These are phyloP conservation scores for Autographa gamma DNA, from an alignment of 2,888 invertebrate genomes.

Conservation along the genomic window DNA sequence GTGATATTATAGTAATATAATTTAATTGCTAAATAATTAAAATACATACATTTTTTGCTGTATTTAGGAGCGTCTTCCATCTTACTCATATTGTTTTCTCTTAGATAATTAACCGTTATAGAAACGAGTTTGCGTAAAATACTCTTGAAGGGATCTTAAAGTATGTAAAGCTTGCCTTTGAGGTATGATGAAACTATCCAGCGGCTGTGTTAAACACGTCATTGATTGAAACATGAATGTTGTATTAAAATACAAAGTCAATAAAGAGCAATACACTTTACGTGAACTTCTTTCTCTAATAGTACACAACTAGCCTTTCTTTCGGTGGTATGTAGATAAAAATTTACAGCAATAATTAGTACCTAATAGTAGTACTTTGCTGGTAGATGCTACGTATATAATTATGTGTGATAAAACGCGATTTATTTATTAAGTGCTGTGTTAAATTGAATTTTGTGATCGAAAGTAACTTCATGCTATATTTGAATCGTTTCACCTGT, in stretches of 20 bases:
- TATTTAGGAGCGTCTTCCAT: slow-evolving; percentile 89
- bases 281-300: slow-evolving; percentile 60
- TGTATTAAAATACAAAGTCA: slow-evolving; percentile 43
- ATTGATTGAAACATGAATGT: slow-evolving; percentile 28
- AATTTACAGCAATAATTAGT: slow-evolving; percentile 88
- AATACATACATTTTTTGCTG: slow-evolving; percentile 86
- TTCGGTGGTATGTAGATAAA: slow-evolving; percentile 85
- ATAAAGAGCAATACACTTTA: slow-evolving; percentile 32
- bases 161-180: slow-evolving; percentile 46
- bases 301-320: slow-evolving; percentile 80
- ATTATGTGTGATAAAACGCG: slow-evolving; percentile 84
- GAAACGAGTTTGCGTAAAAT: slow-evolving; percentile 61
- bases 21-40: slow-evolving; percentile 79
- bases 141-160: slow-evolving; percentile 24
- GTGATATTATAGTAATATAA: slow-evolving; percentile 82
- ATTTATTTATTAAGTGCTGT: slow-evolving; percentile 76
- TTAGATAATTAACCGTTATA: slow-evolving; percentile 73
- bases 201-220: slow-evolving; percentile 62
- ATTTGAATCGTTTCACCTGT: slow-evolving; percentile 41
- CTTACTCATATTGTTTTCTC: slow-evolving; percentile 84
- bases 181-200: slow-evolving; percentile 26
- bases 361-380: slow-evolving; percentile 84
- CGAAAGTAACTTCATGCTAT: slow-evolving; percentile 60
- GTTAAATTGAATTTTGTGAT: slow-evolving; percentile 68
- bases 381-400: slow-evolving; percentile 85